Evolutionary conservation across 2,888 invertebrate species (phyloP).

Genomic region (Aphelenchoides bicaudatus): DNA sequence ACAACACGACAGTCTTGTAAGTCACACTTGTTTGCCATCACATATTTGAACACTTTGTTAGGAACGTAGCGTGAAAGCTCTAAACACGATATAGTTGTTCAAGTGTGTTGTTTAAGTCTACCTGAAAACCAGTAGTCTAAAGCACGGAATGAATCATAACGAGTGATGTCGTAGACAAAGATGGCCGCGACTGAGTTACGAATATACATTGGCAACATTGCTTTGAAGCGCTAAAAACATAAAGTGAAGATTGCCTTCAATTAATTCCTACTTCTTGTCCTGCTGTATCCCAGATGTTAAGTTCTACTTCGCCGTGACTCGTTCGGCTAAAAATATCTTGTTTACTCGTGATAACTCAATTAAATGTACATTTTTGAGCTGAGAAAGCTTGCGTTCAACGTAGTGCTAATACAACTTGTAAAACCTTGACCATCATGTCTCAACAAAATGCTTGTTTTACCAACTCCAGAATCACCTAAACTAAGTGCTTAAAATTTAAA

Average conservation of each 20-base stretch:
- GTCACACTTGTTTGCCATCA: slow-evolving; percentile 40
- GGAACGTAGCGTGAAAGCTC: slow-evolving; percentile 24
- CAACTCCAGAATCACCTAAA: slow-evolving; percentile 35
- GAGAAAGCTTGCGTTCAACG: slow-evolving; percentile 40
- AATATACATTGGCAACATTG: slow-evolving; percentile 33
- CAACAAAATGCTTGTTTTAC: slow-evolving; percentile 43
- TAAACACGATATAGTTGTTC: slow-evolving; percentile 10
- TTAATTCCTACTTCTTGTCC: slow-evolving; percentile 2
- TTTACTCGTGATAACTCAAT: slow-evolving; percentile 3
- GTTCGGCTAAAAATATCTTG: background rate
- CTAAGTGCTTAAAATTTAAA: background rate
- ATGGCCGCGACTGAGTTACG: slow-evolving; percentile 33
- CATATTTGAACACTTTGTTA: slow-evolving; percentile 15
- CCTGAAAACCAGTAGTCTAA: slow-evolving; percentile 39
- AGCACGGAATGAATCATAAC: slow-evolving; percentile 36
- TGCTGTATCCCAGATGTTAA: slow-evolving; percentile 32
- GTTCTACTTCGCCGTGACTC: slow-evolving; percentile 6
- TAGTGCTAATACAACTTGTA: slow-evolving; percentile 32
- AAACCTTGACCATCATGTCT: slow-evolving; percentile 42
- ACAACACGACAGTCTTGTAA: slow-evolving; percentile 28
- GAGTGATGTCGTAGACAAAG: slow-evolving; percentile 46
- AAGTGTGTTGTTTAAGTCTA: slow-evolving; percentile 23
- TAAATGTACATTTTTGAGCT: slow-evolving; percentile 10
- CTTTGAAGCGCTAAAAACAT: slow-evolving; percentile 40
- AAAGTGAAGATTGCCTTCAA: slow-evolving; percentile 32